A percentile compares a stretch with the other conserved stretches of the same genome.
These are phyloP conservation scores for Scaptomyza caliginosa DNA, from an alignment of 2,888 invertebrate species.

Conservation along the genomic window DNA sequence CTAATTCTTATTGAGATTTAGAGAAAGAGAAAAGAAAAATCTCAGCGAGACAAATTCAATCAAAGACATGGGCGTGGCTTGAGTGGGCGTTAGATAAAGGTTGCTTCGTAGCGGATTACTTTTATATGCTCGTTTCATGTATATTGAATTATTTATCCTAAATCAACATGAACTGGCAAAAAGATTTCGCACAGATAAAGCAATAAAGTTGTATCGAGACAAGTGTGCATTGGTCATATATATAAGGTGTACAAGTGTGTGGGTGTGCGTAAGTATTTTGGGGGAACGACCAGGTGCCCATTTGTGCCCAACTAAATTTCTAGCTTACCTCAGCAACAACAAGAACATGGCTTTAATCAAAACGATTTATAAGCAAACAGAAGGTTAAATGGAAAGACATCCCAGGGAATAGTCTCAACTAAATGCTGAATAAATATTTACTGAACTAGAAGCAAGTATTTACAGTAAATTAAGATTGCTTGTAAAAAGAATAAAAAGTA, in stretches of 20 bases:
- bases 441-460: neutral
- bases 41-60: constrained; percentile 65
- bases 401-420: neutral
- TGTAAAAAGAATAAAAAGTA: neutral
- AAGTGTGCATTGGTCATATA: constrained; percentile 4
- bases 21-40: constrained; percentile 16
- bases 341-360: constrained; percentile 47
- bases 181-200: constrained; percentile 60
- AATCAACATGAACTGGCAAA: constrained; percentile 67
- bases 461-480: neutral
- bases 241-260: constrained; percentile 1
- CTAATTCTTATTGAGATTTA: constrained; percentile 43
- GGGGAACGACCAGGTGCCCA: constrained; percentile 37
- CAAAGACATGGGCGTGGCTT: constrained; percentile 58
- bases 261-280: constrained; percentile 9
- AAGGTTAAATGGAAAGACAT: constrained; percentile 7
- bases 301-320: constrained; percentile 29
- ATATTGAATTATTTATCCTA: constrained; percentile 80
- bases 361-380: constrained; percentile 42
- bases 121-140: constrained; percentile 45
- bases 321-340: constrained; percentile 9
- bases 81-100: constrained; percentile 47
- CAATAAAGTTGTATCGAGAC: constrained; percentile 50
- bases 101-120: constrained; percentile 38
- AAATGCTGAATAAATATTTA: constrained; percentile 20